Conservation (phyloP, 2,113 vertebrate genomes). For the Vimba vimba region DNA sequence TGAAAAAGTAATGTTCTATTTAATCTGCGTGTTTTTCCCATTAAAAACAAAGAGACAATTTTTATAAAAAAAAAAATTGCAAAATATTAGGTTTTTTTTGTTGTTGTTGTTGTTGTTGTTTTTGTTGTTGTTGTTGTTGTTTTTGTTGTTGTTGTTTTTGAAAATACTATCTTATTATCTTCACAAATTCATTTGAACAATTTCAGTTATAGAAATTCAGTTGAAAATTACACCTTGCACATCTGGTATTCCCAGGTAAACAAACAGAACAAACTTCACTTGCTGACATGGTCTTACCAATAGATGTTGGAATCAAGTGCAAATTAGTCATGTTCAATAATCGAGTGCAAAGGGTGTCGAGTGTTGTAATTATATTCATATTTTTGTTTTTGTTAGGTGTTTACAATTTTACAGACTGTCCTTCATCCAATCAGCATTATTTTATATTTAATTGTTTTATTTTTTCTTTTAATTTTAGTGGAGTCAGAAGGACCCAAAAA, state of each 20-base stretch:
- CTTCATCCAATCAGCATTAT: background rate
- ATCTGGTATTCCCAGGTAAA: background rate
- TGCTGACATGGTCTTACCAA: background rate
- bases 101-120: no score
- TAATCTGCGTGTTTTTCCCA: no score
- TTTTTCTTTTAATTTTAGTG: constrained; percentile 62
- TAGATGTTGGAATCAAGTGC: background rate
- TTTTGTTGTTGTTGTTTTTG: no score
- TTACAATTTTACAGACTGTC: background rate
- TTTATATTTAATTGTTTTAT: background rate
- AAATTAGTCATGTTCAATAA: background rate
- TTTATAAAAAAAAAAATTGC: no score
- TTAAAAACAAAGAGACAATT: no score
- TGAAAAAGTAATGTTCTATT: no score
- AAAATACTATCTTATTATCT: no score
- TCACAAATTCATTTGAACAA: no score
- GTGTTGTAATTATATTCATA: background rate
- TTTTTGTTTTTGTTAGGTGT: background rate
- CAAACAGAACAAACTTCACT: background rate
- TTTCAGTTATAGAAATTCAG: background rate
- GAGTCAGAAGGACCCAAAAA: constrained; percentile 79
- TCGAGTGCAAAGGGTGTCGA: background rate
- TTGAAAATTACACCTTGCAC: background rate
- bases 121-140: no score
- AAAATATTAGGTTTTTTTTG: no score